These are phyloP conservation scores for Oscheius sp. DNA, from an alignment of 2,888 invertebrate species.

Conservation along the genomic window DNA sequence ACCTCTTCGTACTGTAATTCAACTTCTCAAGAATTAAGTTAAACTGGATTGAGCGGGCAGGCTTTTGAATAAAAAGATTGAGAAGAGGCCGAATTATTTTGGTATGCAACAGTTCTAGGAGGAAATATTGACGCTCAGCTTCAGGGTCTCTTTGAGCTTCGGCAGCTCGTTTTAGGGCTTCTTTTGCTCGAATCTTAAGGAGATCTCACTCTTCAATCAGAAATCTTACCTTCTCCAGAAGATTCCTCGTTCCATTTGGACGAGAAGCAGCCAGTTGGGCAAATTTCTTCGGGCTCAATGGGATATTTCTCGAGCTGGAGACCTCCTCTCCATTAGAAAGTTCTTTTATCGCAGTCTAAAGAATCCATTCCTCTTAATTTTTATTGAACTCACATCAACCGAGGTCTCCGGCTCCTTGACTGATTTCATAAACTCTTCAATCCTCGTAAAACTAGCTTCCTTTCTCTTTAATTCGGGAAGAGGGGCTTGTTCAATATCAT, in stretches of 20 bases:
- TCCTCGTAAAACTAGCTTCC: neutral
- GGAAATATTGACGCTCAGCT: conserved; percentile 10
- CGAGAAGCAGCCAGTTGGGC: conserved; percentile 15
- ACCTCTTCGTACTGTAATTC: neutral
- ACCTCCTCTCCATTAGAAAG: conserved; percentile 22
- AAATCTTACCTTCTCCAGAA: conserved; percentile 31
- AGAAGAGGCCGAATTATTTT: conserved; percentile 14
- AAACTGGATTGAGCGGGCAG: conserved; percentile 6
- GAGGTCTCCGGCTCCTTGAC: conserved; percentile 14
- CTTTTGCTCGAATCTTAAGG: conserved; percentile 41
- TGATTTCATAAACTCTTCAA: conserved; percentile 32
- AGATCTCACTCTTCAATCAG: too few species aligned
- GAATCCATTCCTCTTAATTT: too few species aligned
- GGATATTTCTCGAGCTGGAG: conserved; percentile 22
- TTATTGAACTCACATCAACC: conserved; percentile 22
- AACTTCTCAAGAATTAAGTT: conserved; percentile 12
- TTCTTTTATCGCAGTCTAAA: conserved; percentile 9
- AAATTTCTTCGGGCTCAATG: conserved; percentile 35
- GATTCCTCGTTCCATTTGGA: conserved; percentile 14
- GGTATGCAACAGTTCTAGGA: neutral
- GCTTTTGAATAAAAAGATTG: neutral
- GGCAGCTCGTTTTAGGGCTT: conserved; percentile 24
- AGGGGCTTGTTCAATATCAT: conserved; percentile 6
- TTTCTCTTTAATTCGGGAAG: conserved; percentile 17
- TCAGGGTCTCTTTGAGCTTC: conserved; percentile 30